Evolutionary conservation across 2,888 invertebrate species (phyloP).

Genomic region (Laspeyria flexula): DNA sequence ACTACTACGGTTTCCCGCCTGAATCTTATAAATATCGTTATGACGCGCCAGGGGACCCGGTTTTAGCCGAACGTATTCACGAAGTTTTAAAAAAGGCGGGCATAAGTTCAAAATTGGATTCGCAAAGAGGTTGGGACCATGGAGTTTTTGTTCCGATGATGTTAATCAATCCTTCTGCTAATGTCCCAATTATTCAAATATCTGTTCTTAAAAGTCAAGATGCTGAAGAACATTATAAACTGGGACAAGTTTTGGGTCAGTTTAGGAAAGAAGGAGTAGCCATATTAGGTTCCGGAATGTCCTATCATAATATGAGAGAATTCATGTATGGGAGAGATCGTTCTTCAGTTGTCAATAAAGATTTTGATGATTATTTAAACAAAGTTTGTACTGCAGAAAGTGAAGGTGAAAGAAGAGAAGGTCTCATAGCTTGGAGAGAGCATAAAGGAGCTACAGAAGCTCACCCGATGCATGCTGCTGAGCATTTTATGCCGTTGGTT

Average conservation of each 20-base stretch:
- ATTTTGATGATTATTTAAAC: slow-evolving; percentile 75
- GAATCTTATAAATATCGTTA: slow-evolving; percentile 79
- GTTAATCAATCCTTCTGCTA: slow-evolving; percentile 74
- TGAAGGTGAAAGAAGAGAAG: slow-evolving; percentile 56
- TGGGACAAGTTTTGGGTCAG: slow-evolving; percentile 66
- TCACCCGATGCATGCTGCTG: slow-evolving; percentile 72
- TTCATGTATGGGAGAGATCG: slow-evolving; percentile 56
- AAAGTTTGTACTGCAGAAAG: slow-evolving; percentile 67
- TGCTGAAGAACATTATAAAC: slow-evolving; percentile 68
- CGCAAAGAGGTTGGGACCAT: slow-evolving; percentile 80
- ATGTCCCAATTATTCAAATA: slow-evolving; percentile 76
- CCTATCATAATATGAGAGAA: slow-evolving; percentile 79
- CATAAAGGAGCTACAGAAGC: slow-evolving; percentile 71
- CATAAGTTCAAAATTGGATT: slow-evolving; percentile 69
- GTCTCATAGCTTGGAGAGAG: slow-evolving; percentile 64
- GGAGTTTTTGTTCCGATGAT: slow-evolving; percentile 83
- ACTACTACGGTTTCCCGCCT: slow-evolving; percentile 79
- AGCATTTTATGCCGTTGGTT: slow-evolving; percentile 78
- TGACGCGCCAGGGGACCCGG: slow-evolving; percentile 74
- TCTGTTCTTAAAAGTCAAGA: slow-evolving; percentile 74
- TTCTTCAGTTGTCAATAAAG: slow-evolving; percentile 64
- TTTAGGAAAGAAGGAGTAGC: slow-evolving; percentile 77
- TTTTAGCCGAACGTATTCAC: slow-evolving; percentile 66
- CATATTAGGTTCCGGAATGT: slow-evolving; percentile 78
- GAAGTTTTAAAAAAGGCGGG: slow-evolving; percentile 63